Conservation (phyloP, 2,797 vertebrate genomes). For the Poeciliopsis turneri region DNA sequence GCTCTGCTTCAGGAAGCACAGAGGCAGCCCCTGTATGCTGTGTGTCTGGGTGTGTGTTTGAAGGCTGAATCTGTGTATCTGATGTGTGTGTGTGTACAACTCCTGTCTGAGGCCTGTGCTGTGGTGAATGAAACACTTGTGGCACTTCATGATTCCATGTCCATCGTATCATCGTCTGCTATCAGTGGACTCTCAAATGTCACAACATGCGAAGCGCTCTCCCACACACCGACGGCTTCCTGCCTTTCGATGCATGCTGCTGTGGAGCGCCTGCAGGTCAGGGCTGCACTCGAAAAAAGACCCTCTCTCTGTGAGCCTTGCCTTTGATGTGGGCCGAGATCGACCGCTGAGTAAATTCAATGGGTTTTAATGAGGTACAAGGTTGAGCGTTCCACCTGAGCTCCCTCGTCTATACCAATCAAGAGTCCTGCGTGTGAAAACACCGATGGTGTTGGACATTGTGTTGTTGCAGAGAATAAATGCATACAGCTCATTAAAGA, state of each 20-base stretch:
- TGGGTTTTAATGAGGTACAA: constrained; percentile 57
- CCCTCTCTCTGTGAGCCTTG: not conserved
- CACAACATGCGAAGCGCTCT: constrained; percentile 26
- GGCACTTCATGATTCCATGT: constrained; percentile 32
- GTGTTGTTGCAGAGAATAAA: constrained; percentile 22
- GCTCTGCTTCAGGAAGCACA: constrained; percentile 60
- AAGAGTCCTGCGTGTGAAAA: constrained; percentile 15
- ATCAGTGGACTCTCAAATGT: constrained; percentile 41
- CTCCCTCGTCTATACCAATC: constrained; percentile 61
- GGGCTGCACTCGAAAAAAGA: constrained; percentile 7
- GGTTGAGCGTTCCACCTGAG: constrained; percentile 59
- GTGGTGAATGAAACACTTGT: constrained; percentile 20
- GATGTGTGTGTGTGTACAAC: constrained; percentile 17
- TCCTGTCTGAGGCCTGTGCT: constrained; percentile 30
- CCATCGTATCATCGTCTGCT: constrained; percentile 22
- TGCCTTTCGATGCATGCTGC: not conserved
- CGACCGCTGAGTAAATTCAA: constrained; percentile 35
- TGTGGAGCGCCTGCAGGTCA: constrained; percentile 7
- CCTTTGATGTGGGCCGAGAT: constrained; percentile 38
- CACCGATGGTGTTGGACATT: constrained; percentile 9
- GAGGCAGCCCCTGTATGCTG: constrained; percentile 27
- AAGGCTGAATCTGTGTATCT: constrained; percentile 24
- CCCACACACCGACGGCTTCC: not conserved
- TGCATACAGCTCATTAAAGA: constrained; percentile 8
- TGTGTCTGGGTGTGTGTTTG: constrained; percentile 14